Evolutionary conservation across 2,797 vertebrate genomes (phyloP), one percentile per base, ranked within the genome.

Genomic region (Centroberyx gerrardi): DNA sequence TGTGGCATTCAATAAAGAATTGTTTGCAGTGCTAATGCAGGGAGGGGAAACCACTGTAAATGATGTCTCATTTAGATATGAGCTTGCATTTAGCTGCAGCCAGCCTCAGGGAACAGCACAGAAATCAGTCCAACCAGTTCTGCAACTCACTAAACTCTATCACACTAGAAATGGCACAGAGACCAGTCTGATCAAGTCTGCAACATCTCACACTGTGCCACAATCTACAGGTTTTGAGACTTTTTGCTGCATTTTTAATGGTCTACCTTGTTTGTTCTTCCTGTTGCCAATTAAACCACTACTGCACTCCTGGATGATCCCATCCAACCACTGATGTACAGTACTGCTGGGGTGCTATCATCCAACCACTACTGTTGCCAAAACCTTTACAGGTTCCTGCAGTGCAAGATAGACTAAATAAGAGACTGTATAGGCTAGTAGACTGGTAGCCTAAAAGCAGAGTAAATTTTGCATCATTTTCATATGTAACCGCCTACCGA

Each of bases 61-160:
- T 40, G 8, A 62, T 18, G 56, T 51, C n/a, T 72, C 1, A 9
- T 75, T 48, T 55, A 31, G 29, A 66, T 28, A 3, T 68, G 28
- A 38, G 51, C 28, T 17, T 7, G 8, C 14, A 48, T 84, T 78
- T 51, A 72, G 67, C 62, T 72, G 38, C 14, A 33, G 18, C 64
- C 4, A 17, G 46, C 80, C 86, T 93, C 88, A 87, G 85, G 90
- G 82, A 90, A 74, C 33, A 83, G 77, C 33, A 28, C 54, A 80
- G 9, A 60, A 51, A 70, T n/a, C 18, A 63, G 15, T 3, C 44
- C 7, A 77, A 31, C 33, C 46, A 64, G 14, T 42, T 40, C 22
- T 59, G n/a, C 51, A 40, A 9, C 38, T 8, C 38, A 2, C 0
- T 40, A 8, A 40, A 1, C 38, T 8, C 38, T 8, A 12, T 40